A percentile compares a stretch with the other conserved stretches of the same genome.
phyloP scores from a whole-genome alignment of 1,140 invertebrate genomes.

The Aradophagus sp. region DNA sequence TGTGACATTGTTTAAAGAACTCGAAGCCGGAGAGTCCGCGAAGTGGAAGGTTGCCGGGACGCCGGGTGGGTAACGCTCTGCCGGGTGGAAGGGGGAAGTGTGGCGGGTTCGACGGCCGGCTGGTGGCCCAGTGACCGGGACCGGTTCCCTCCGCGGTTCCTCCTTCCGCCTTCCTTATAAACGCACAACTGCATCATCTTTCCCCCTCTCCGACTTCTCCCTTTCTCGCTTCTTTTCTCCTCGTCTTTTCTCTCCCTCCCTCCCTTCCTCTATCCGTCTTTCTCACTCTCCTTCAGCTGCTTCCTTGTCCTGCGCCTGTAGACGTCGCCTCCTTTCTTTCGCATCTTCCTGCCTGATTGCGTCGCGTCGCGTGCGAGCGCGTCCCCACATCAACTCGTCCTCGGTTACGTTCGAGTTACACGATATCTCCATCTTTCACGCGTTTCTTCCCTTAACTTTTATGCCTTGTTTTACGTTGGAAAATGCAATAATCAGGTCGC shows the following conservation, averaged over 20 bases:
- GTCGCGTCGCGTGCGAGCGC: constrained; percentile 38
- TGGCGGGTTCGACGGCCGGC: constrained; percentile 74
- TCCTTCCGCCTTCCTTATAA: constrained; percentile 75
- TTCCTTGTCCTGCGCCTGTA: constrained; percentile 20
- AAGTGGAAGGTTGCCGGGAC: constrained; percentile 59
- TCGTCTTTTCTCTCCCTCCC: constrained; percentile 32
- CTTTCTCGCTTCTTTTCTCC: constrained; percentile 43
- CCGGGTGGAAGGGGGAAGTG: constrained; percentile 60
- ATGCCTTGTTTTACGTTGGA: constrained; percentile 29
- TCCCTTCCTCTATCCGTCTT: constrained; percentile 29
- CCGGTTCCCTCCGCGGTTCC: constrained; percentile 74
- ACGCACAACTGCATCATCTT: constrained; percentile 74
- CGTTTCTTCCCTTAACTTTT: constrained; percentile 36
- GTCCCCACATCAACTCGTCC: too few relatives aligned
- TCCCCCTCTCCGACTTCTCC: constrained; percentile 51
- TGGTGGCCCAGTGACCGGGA: constrained; percentile 75
- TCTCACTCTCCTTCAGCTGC: constrained; percentile 18
- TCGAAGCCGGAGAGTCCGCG: constrained; percentile 56
- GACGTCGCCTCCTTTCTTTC: constrained; percentile 32
- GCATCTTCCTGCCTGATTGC: constrained; percentile 30
- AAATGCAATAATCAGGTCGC: constrained; percentile 40
- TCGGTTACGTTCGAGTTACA: too few relatives aligned
- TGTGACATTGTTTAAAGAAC: constrained; percentile 68
- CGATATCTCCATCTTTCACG: constrained; percentile 39
- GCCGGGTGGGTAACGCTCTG: constrained; percentile 40